phyloP scores from a whole-genome alignment of 2,113 vertebrate genomes.

The Ctenomys sociabilis region DNA sequence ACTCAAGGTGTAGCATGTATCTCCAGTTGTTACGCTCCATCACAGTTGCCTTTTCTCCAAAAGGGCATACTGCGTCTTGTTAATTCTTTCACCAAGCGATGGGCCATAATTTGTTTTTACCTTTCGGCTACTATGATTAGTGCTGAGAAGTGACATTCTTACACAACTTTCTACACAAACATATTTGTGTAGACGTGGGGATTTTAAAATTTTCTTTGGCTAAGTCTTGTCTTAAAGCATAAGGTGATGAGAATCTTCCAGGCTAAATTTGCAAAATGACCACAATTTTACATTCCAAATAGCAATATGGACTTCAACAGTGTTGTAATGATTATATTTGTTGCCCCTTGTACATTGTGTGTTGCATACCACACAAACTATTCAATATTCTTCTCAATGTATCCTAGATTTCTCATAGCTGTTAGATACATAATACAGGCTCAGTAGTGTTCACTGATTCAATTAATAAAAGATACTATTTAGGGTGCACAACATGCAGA shows the following conservation, averaged over 20 bases:
- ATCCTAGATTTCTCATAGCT: background rate
- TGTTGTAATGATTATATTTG: background rate
- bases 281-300: background rate
- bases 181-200: background rate
- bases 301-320: background rate
- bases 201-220: background rate
- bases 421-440: background rate
- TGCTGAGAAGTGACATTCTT: background rate
- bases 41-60: too few relatives aligned
- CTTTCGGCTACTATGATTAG: background rate
- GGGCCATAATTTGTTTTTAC: background rate
- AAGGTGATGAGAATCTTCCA: background rate
- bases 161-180: background rate
- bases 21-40: background rate
- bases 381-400: background rate
- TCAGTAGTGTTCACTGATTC: background rate
- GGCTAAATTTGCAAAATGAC: background rate
- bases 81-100: background rate
- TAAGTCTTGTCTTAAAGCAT: background rate
- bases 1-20: fast-evolving
- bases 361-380: background rate
- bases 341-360: background rate
- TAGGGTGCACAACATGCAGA: background rate
- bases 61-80: background rate
- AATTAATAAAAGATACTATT: background rate